Percentiles rank a stretch among this genome's conserved stretches.
Conservation (phyloP, 2,113 vertebrate genomes). For the Maccullochella peelii region DNA sequence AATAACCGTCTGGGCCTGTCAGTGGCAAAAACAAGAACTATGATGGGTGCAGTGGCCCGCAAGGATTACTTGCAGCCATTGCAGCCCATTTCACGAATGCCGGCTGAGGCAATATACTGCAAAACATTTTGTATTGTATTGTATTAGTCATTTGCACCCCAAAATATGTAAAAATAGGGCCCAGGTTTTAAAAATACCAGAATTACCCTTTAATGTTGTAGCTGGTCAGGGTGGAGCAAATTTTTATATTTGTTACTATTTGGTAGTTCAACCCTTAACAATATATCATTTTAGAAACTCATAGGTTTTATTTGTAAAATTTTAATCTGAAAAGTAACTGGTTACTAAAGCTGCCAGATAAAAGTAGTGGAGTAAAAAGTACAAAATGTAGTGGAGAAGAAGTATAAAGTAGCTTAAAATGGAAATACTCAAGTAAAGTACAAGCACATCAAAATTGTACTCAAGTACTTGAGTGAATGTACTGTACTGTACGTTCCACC, state of each 20-base stretch:
- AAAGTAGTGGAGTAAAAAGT: not conserved
- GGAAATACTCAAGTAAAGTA: not conserved
- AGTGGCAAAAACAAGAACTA: too few relatives aligned
- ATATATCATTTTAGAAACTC: too few relatives aligned
- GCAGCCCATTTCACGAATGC: too few relatives aligned
- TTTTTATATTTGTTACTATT: not conserved
- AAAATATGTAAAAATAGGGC: too few relatives aligned
- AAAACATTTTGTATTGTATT: too few relatives aligned
- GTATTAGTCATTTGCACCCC: too few relatives aligned
- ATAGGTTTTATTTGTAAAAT: too few relatives aligned
- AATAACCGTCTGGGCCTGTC: too few relatives aligned
- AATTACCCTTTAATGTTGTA: not conserved
- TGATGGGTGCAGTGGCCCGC: too few relatives aligned
- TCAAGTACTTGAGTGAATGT: not conserved
- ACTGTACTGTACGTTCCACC: not conserved
- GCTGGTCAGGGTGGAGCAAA: not conserved
- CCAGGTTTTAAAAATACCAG: too few relatives aligned
- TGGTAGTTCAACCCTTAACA: not conserved
- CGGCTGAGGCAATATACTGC: too few relatives aligned
- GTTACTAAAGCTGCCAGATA: not conserved
- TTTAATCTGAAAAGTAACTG: not conserved
- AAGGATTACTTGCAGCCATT: too few relatives aligned
- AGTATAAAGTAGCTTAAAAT: not conserved
- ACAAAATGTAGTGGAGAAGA: not conserved
- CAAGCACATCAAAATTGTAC: not conserved